phyloP scores from a whole-genome alignment of 2,888 invertebrate species.

The Pristionchus exspectatus region DNA sequence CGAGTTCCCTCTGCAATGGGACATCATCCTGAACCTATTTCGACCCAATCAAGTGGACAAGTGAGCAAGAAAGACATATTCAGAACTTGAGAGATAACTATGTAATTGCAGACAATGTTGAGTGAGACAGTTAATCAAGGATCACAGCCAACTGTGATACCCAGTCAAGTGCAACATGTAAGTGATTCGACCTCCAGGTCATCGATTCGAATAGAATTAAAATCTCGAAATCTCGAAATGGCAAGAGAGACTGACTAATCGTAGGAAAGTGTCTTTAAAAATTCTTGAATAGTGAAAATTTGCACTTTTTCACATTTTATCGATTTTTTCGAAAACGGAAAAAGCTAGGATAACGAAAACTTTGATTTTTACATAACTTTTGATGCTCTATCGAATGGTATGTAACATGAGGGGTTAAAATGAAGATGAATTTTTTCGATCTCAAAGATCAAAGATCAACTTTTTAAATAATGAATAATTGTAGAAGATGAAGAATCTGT shows the following conservation, averaged over 20 bases:
- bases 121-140: neutral
- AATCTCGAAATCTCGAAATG: no score
- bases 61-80: neutral
- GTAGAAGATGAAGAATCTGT: neutral
- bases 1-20: constrained; percentile 48
- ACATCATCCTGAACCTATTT: neutral
- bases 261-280: no score
- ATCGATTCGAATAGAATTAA: neutral
- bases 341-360: no score
- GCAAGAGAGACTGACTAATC: no score
- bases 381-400: no score
- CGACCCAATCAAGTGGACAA: neutral
- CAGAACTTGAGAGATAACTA: neutral
- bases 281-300: no score
- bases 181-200: neutral
- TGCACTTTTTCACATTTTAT: no score
- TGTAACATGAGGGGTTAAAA: no score
- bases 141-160: neutral
- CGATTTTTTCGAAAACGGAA: no score
- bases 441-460: no score
- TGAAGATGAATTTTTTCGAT: no score
- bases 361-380: no score
- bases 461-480: neutral
- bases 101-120: neutral
- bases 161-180: neutral